Base-by-base conservation (phyloP, 2,113 vertebrate species). In the Neopipo cinnamomea region DNA sequence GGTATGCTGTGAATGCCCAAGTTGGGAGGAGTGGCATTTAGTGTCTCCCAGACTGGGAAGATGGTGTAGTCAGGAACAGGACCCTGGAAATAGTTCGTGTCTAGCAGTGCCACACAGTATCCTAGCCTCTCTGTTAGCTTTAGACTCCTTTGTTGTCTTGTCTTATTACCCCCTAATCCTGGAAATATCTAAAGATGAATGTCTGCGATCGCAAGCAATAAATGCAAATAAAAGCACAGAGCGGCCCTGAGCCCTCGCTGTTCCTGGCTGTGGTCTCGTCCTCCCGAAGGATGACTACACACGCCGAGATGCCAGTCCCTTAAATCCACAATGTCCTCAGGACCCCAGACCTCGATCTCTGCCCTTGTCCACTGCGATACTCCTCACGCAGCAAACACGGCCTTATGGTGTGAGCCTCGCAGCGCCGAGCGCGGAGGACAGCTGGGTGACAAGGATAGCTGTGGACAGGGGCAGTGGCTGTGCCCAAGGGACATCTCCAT, bases 381-480 rank as follows among this genome's bases (percentile, higher is more conserved):
- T 96, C 83, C 96, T 97, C 96, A 97, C 11, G 1, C 88, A 50
- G 95, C 58, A 5, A 5, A 8, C 58, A 25, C 5, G 7, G 95
- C 90, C 93, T 70, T 62, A 61, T 9, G 91, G 96, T 91, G 95
- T 30, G 76, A 93, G 96, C 96, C 96, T 93, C 3, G 95, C 96
- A 96, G 96, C 95, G 37, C 91, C 83, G 1, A 72, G 93, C 14
- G 8, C 68, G 2, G 79, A 55, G 88, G 44, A 53, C 93, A 23
- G 92, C 92, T 12, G 75, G 73, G 39, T 97, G 96, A 97, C 92
- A 94, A 97, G 96, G 96, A 97, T 97, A 42, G 93, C 96, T 93
- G 86, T 96, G 95, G 96, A 96, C 96, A 97, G 95, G 93, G 96
- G 88, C 96, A 91, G 53, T 94, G 91, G 31, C 95, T 93, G 91